Evolutionary conservation across 2,113 vertebrate species (phyloP), one percentile per base, ranked within the genome.

Genomic region (Onychostruthus taczanowskii): DNA sequence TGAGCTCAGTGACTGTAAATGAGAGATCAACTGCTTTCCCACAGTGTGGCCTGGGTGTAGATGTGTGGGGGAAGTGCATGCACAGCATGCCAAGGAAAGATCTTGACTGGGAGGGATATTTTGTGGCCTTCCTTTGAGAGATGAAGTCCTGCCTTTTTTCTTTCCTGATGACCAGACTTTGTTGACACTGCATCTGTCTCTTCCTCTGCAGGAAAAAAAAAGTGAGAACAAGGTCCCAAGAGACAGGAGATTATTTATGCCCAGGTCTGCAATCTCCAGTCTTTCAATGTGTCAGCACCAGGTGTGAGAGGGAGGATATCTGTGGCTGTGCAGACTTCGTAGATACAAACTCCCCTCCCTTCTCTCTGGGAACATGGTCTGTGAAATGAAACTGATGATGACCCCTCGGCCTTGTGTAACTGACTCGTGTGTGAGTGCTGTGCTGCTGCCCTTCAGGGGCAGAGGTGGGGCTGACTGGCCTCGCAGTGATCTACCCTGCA

Each of bases 111-210:
- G 44, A 68, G 23, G 5, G 13, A 26, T 41, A 22, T 84, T 73
- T 44, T 41, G 13, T 80, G 53, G n/a, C n/a, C 37, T 64, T 56
- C 22, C 50, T 92, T 64, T 73, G 27, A 68, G 84, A 72, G 49
- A 55, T 4, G 12, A 67, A 66, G 12, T 30, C 43, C 27, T 80
- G 7, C 14, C 20, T 68, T 79, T 90, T 68, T 75, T 24, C 16
- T 53, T 77, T 35, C 80, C n/a, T 0, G 1, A 5, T 62, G 49
- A 37, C 12, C 28, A 89, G 43, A 43, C 7, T 46, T 1, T 4
- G 4, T 15, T 79, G 75, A 47, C 44, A 46, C 58, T 2, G 1
- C 16, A 17, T 56, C 47, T n/a, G 9, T 82, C 22, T 82, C 26
- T 93, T 84, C 33, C 27, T 77, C 70, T 49, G 23, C 28, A 66